Conservation (phyloP, 2,113 vertebrate species). For the Chascanopsetta lugubris region DNA sequence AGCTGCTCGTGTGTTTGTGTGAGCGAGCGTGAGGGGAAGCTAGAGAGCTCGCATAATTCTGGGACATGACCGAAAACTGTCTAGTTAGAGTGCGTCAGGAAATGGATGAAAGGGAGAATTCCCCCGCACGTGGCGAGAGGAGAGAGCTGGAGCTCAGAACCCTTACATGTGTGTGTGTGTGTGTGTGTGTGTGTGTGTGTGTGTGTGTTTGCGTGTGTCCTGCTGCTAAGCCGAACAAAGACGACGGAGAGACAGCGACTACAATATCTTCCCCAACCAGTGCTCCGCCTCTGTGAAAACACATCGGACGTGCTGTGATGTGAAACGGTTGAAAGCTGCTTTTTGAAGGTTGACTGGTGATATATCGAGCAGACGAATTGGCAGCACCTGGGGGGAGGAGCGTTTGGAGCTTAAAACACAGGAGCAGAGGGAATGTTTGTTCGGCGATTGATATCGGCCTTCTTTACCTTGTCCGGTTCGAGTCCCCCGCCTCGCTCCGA, state of each 20-base stretch:
- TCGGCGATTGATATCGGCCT: too few relatives aligned
- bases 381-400: slow-evolving; percentile 42
- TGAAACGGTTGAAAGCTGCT: slow-evolving; percentile 56
- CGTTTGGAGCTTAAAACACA: slow-evolving; percentile 50
- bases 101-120: slow-evolving; percentile 73
- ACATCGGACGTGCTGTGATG: slow-evolving; percentile 56
- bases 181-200: too few relatives aligned
- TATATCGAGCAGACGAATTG: slow-evolving; percentile 59
- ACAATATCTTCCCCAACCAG: slow-evolving; percentile 31
- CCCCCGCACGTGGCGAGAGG: slow-evolving; percentile 56
- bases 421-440: slow-evolving; percentile 23
- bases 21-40: slow-evolving; percentile 30
- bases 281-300: slow-evolving; percentile 41
- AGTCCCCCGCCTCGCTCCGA: too few relatives aligned
- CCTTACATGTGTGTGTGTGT: too few relatives aligned
- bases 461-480: too few relatives aligned
- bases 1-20: slow-evolving; percentile 52
- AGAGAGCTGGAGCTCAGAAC: slow-evolving; percentile 43
- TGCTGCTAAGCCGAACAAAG: slow-evolving; percentile 64
- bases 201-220: slow-evolving; percentile 51
- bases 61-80: slow-evolving; percentile 78
- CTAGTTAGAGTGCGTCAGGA: slow-evolving; percentile 73
- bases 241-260: slow-evolving; percentile 26
- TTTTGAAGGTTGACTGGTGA: slow-evolving; percentile 64
- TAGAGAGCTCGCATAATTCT: slow-evolving; percentile 65